Evolutionary conservation across 2,797 vertebrate species (phyloP).

Genomic region (Hydrolagus colliei): DNA sequence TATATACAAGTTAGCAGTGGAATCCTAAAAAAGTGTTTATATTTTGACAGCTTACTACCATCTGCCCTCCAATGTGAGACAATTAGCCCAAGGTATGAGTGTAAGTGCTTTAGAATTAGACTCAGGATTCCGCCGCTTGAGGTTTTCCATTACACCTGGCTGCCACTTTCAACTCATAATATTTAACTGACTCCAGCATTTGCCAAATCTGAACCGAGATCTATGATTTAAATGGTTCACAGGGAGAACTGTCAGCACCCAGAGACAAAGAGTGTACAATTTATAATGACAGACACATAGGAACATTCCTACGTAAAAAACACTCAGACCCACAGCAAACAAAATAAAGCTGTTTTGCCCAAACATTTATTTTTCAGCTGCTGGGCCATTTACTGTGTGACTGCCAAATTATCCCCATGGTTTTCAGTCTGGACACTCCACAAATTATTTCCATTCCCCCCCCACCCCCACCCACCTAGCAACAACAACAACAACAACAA

Average conservation of each 20-base stretch:
- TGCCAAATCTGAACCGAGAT: background rate
- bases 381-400: too few relatives aligned
- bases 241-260: background rate
- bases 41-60: conserved; percentile 7
- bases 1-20: background rate
- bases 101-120: too few relatives aligned
- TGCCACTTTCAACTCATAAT: background rate
- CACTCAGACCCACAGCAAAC: background rate
- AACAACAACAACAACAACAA: too few relatives aligned
- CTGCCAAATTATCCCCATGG: too few relatives aligned
- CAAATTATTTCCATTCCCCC: too few relatives aligned
- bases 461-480: too few relatives aligned
- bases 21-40: background rate
- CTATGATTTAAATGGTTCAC: background rate
- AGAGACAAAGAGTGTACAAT: background rate
- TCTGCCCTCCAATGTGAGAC: background rate
- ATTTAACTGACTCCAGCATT: background rate
- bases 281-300: background rate
- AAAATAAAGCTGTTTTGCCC: background rate
- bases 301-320: background rate
- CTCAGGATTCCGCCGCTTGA: background rate
- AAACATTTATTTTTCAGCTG: too few relatives aligned
- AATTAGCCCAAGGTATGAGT: background rate
- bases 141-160: background rate
- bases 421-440: too few relatives aligned